phyloP scores from a whole-genome alignment of 2,888 invertebrate species.

The Cerastis rubricosa region DNA sequence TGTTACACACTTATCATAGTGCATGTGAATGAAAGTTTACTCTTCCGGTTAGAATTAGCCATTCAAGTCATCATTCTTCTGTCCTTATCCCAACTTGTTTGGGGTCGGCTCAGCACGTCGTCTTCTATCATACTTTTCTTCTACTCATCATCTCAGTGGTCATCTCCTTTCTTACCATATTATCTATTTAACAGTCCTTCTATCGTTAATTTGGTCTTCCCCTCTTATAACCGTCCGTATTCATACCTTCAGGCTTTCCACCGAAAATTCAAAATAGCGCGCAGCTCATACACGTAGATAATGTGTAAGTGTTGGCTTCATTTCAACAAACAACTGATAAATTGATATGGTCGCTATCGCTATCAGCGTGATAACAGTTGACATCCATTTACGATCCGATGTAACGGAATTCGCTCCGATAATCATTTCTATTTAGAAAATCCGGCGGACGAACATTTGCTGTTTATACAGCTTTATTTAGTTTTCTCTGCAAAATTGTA shows the following conservation, averaged over 20 bases:
- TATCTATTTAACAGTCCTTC: background rate
- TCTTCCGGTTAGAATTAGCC: background rate
- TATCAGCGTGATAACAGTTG: slow-evolving; percentile 68
- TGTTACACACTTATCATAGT: background rate
- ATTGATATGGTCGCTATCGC: slow-evolving; percentile 68
- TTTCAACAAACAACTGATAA: slow-evolving; percentile 76
- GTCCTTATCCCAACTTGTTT: background rate
- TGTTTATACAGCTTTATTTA: slow-evolving; percentile 44
- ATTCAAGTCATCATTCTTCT: background rate
- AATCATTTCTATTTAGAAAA: slow-evolving; percentile 61
- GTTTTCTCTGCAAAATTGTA: slow-evolving; percentile 17
- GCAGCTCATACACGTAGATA: slow-evolving; percentile 49
- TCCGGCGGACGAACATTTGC: slow-evolving; percentile 15
- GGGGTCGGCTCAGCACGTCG: background rate
- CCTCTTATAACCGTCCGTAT: background rate
- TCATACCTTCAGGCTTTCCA: slow-evolving; percentile 8
- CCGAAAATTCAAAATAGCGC: slow-evolving; percentile 43
- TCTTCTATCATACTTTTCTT: background rate
- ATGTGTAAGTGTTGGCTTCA: slow-evolving; percentile 61
- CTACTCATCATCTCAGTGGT: background rate
- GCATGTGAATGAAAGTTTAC: background rate
- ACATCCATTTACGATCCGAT: slow-evolving; percentile 68
- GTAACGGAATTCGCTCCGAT: slow-evolving; percentile 62
- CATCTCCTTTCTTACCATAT: background rate
- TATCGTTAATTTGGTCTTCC: background rate